Base-by-base conservation (phyloP, 2,888 invertebrate species). In the Lycocerus yunnanus region DNA sequence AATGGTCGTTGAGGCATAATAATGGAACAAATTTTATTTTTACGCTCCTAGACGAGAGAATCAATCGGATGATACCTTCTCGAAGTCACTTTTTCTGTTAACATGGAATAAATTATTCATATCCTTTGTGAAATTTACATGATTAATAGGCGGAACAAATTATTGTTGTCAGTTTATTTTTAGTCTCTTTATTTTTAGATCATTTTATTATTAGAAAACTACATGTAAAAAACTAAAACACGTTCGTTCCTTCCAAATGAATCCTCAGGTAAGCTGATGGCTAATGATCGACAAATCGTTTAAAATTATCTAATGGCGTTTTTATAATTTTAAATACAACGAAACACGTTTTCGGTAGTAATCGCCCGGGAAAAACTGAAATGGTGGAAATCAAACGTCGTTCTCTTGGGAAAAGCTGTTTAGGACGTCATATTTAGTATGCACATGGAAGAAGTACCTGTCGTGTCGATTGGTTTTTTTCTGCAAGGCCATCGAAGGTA, bases 401-500 rank as follows among this genome's bases (percentile, higher is more conserved):
- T n/a, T n/a, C n/a, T n/a, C n/a, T n/a, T n/a, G n/a, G n/a, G n/a
- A n/a, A n/a, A n/a, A n/a, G n/a, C n/a, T n/a, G n/a, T n/a, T n/a
- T n/a, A n/a, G n/a, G n/a, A n/a, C n/a, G n/a, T n/a, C n/a, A n/a
- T n/a, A n/a, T n/a, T n/a, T n/a, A n/a, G n/a, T n/a, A n/a, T n/a
- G n/a, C n/a, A n/a, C n/a, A n/a, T n/a, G n/a, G n/a, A n/a, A n/a
- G n/a, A n/a, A n/a, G 60, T 71, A 59, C 66, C 63, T 68, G 21
- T 21, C 72, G 60, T 69, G 73, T 68, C 72, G 71, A 68, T 60
- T 20, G 21, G 21, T 21, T 21, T 21, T 71, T 77, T 76, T n/a
- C n/a, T 75, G 78, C 81, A 82, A 82, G 82, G 82, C 78, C 82
- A 80, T 74, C 73, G 81, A 82, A 82, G 82, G 81, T 80, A 78